phyloP scores from a whole-genome alignment of 2,113 vertebrate species.

The Nanorana parkeri region DNA sequence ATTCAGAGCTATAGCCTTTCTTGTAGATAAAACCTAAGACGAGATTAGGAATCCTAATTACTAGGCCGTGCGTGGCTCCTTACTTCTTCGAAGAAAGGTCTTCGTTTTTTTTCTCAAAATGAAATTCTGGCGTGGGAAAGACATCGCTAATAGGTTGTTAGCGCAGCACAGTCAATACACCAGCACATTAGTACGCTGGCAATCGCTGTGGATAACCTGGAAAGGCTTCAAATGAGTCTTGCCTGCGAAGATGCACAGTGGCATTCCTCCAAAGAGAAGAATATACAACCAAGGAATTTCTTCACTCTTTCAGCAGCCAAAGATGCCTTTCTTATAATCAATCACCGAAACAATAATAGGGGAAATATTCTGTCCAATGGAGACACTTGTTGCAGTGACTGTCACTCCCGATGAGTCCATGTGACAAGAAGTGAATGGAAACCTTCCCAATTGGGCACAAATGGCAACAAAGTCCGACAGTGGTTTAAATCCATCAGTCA shows the following conservation, averaged over 20 bases:
- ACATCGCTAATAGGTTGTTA: conserved; percentile 67
- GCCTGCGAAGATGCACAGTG: conserved; percentile 74
- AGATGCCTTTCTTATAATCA: not conserved
- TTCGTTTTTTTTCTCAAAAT: conserved; percentile 54
- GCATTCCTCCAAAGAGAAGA: conserved; percentile 67
- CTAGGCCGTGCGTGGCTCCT: conserved; percentile 8
- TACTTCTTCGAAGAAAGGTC: conserved; percentile 60
- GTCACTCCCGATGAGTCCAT: too few species aligned
- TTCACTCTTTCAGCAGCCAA: conserved; percentile 4
- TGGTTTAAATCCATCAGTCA: too few species aligned
- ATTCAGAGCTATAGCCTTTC: not conserved
- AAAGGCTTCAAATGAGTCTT: conserved; percentile 76
- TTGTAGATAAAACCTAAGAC: not conserved
- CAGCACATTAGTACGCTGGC: conserved; percentile 72
- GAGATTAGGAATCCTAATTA: conserved; percentile 15
- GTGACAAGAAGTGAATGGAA: too few species aligned
- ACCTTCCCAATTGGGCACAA: too few species aligned
- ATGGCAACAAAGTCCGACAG: too few species aligned
- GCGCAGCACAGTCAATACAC: conserved; percentile 70
- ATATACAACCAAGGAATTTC: conserved; percentile 33
- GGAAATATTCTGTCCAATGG: too few species aligned
- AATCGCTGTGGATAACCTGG: conserved; percentile 73
- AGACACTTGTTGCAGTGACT: too few species aligned
- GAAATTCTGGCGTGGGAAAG: conserved; percentile 70
- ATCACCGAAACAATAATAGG: too few species aligned